phyloP scores from a whole-genome alignment of 2,888 invertebrate genomes.

The Brenthis daphne region DNA sequence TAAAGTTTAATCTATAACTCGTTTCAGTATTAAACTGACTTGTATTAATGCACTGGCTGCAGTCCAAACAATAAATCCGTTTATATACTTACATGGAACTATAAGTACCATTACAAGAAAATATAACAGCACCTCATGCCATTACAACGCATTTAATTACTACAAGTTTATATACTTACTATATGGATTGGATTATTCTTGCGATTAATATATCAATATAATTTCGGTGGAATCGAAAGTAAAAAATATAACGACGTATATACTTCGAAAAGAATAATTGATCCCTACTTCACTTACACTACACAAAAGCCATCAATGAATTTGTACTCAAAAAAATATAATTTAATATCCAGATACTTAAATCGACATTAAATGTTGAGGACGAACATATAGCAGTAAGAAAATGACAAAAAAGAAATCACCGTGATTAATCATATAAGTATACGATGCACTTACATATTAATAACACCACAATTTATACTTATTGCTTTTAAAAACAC shows the following conservation, averaged over 20 bases:
- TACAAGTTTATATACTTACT: conserved; percentile 55
- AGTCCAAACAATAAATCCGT: conserved; percentile 40
- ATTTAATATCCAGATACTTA: conserved; percentile 23
- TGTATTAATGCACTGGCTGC: conserved; percentile 42
- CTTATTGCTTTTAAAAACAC: conserved; percentile 46
- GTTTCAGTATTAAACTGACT: conserved; percentile 23
- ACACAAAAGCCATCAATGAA: background rate
- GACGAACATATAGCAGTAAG: conserved; percentile 40
- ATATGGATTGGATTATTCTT: conserved; percentile 21
- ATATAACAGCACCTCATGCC: conserved; percentile 45
- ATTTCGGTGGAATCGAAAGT: conserved; percentile 31
- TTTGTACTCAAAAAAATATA: conserved; percentile 8
- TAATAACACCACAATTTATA: conserved; percentile 48
- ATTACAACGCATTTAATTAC: conserved; percentile 54
- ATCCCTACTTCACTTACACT: conserved; percentile 8
- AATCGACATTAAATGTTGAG: conserved; percentile 34
- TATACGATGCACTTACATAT: conserved; percentile 59
- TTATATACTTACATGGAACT: conserved; percentile 18
- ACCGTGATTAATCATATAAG: conserved; percentile 49
- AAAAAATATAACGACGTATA: conserved; percentile 4
- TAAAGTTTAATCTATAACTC: conserved; percentile 7
- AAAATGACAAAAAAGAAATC: conserved; percentile 56
- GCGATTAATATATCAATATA: conserved; percentile 25
- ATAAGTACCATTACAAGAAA: conserved; percentile 39
- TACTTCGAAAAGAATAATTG: conserved; percentile 21